Evolutionary conservation across 2,797 vertebrate genomes (phyloP).

Genomic region (Gallinago stenura): DNA sequence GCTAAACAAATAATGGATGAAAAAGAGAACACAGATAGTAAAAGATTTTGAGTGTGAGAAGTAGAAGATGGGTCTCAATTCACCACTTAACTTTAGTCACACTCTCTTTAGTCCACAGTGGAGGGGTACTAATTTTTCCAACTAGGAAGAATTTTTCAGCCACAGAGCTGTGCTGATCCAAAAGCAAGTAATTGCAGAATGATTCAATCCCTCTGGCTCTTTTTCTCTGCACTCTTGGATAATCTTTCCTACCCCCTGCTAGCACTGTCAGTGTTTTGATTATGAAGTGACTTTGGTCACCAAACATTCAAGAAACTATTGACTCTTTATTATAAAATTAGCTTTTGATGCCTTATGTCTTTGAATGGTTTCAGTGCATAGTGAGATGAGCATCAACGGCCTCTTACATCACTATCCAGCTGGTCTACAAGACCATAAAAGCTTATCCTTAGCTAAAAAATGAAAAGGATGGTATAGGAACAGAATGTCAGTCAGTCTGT

Average conservation of each 20-base stretch:
- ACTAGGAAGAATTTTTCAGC: not conserved
- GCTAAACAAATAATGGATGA: not conserved
- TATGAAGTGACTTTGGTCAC: not conserved
- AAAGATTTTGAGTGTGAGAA: not conserved
- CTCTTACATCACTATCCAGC: not conserved
- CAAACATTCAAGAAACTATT: not conserved
- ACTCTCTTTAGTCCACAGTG: not conserved
- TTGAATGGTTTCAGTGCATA: not conserved
- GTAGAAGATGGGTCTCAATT: not conserved
- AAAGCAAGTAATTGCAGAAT: not conserved
- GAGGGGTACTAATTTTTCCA: not conserved
- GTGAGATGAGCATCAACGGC: not conserved
- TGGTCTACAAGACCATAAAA: not conserved
- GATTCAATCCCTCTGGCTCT: not conserved
- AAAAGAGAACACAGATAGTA: not conserved
- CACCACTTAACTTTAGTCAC: not conserved
- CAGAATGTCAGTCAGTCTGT: not conserved
- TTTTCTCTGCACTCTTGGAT: not conserved
- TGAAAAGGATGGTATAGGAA: not conserved
- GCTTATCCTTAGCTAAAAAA: not conserved
- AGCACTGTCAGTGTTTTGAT: not conserved
- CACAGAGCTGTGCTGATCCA: not conserved
- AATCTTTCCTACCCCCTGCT: not conserved
- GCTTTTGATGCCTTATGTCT: not conserved
- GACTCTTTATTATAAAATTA: not conserved